Evolutionary conservation across 2,113 vertebrate genomes (phyloP).

Genomic region (Bubo bubo): DNA sequence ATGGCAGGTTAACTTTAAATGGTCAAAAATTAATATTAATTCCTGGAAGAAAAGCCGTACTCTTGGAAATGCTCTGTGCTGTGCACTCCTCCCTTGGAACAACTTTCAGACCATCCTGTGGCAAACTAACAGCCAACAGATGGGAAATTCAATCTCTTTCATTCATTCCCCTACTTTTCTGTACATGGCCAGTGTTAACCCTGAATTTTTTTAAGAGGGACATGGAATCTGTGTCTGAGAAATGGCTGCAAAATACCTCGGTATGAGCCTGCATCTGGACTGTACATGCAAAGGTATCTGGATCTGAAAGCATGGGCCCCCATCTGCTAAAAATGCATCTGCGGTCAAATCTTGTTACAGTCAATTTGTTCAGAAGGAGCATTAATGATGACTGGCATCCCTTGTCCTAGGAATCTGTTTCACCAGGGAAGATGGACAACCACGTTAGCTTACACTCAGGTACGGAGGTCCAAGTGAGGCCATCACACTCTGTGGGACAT

Average conservation of each 20-base stretch:
- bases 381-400: background rate
- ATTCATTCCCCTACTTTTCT: background rate
- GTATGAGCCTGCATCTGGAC: background rate
- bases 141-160: background rate
- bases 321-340: background rate
- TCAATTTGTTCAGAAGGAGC: background rate
- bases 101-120: background rate
- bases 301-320: background rate
- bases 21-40: background rate
- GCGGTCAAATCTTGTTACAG: background rate
- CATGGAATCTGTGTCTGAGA: background rate
- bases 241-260: background rate
- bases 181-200: background rate
- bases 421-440: background rate
- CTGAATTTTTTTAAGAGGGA: background rate
- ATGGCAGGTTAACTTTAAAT: background rate
- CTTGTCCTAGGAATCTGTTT: background rate
- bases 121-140: background rate
- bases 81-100: background rate
- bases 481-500: background rate
- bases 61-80: conserved; percentile 8
- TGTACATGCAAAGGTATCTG: background rate
- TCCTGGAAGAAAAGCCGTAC: background rate
- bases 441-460: background rate
- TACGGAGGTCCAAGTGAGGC: background rate